Conservation (phyloP, 2,888 invertebrate species). For the Yponomeuta cagnagella region DNA sequence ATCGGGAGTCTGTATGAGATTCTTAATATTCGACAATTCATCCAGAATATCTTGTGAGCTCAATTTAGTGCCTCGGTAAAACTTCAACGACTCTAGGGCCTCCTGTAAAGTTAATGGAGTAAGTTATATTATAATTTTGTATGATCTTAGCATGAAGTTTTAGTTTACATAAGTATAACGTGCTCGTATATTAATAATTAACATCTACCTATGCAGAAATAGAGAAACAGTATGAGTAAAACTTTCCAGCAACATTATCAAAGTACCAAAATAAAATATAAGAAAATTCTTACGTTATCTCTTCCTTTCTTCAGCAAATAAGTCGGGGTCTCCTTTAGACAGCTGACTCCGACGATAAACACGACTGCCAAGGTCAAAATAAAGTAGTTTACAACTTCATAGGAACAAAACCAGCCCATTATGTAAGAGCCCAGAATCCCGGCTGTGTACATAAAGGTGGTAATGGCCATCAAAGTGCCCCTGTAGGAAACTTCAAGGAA, state of each 20-base stretch:
- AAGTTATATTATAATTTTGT: no score
- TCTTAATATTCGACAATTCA: slow-evolving; percentile 7
- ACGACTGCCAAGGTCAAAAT: neutral
- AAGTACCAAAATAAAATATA: neutral
- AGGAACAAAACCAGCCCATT: slow-evolving; percentile 13
- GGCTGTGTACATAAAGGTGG: neutral
- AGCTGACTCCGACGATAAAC: neutral
- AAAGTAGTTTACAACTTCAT: slow-evolving; percentile 4
- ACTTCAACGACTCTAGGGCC: slow-evolving; percentile 8
- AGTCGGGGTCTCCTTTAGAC: slow-evolving; percentile 10
- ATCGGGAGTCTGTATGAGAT: slow-evolving; percentile 7
- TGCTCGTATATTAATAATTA: no score
- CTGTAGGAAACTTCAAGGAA: neutral
- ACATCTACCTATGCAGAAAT: no score
- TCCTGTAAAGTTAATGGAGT: slow-evolving; percentile 1
- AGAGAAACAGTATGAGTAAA: no score
- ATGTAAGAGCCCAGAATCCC: slow-evolving; percentile 11
- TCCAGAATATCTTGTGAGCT: neutral
- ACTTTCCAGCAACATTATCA: neutral
- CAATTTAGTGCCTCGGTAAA: neutral
- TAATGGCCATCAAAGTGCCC: slow-evolving; percentile 6
- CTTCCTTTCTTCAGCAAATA: slow-evolving; percentile 4
- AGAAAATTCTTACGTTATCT: neutral
- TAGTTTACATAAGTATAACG: no score
- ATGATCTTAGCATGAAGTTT: no score